Conservation (phyloP, 2,113 vertebrate species). For the Pterocles orientalis region DNA sequence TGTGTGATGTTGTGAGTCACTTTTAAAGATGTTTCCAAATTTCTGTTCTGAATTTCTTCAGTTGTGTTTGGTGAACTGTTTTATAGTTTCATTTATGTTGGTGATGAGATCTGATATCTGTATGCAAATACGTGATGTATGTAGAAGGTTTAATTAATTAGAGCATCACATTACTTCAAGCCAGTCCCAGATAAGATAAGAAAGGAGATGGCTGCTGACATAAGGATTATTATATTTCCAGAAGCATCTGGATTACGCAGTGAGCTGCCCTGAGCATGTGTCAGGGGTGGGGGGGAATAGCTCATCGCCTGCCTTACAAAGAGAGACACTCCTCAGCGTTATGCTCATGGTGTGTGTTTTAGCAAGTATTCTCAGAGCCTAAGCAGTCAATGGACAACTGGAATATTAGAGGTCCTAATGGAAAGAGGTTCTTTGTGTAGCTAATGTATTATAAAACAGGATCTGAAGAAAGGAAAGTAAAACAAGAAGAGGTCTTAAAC, state of each 20-base stretch:
- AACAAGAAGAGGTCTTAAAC: neutral
- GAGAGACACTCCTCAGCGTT: neutral
- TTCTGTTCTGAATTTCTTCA: neutral
- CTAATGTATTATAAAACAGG: neutral
- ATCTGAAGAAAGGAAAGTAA: neutral
- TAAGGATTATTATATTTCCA: neutral
- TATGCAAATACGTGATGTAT: neutral
- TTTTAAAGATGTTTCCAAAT: neutral
- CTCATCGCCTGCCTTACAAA: neutral
- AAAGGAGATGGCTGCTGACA: neutral
- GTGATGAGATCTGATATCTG: neutral
- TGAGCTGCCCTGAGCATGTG: neutral
- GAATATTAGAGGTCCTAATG: neutral
- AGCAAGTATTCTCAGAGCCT: neutral
- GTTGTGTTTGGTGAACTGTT: neutral
- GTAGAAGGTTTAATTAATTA: neutral
- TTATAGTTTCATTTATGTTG: neutral
- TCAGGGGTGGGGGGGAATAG: fast-evolving
- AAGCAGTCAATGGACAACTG: neutral
- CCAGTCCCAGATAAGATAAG: neutral
- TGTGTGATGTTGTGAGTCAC: neutral
- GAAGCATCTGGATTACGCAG: neutral
- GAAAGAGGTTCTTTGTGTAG: neutral
- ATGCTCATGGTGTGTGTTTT: neutral
- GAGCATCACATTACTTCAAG: neutral